Percentiles rank a stretch among this genome's conserved stretches.
Conservation (phyloP, 1,140 invertebrate species). For the Philopotamus ludificatus region DNA sequence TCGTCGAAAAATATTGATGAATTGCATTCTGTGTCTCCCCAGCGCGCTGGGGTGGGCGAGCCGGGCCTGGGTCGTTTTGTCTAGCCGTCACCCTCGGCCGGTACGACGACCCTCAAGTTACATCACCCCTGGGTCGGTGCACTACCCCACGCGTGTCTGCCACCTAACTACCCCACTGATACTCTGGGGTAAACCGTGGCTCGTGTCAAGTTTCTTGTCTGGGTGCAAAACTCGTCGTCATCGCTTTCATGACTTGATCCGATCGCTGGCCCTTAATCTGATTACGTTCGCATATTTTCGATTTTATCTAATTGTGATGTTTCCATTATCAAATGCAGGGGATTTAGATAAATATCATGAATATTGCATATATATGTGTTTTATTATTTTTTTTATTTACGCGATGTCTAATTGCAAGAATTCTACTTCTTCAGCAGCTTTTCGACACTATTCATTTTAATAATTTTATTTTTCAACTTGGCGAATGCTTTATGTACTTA, state of each 20-base stretch:
- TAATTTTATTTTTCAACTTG: no score
- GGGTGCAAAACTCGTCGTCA: background rate
- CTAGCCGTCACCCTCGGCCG: background rate
- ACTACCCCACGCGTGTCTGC: conserved; percentile 8
- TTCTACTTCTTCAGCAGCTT: no score
- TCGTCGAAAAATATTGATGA: conserved; percentile 38
- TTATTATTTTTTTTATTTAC: no score
- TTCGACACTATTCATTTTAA: no score
- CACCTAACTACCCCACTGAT: conserved; percentile 18
- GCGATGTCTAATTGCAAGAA: no score
- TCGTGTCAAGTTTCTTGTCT: conserved; percentile 30
- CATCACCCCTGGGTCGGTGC: background rate
- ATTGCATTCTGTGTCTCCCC: conserved; percentile 27
- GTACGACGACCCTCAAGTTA: background rate
- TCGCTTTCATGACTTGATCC: background rate
- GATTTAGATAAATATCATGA: no score
- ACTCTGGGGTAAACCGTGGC: conserved; percentile 1
- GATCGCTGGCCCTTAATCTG: background rate
- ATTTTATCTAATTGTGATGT: no score
- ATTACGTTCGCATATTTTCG: background rate
- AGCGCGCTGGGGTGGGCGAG: background rate
- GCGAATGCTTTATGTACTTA: no score
- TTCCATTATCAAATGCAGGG: no score
- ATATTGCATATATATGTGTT: no score
- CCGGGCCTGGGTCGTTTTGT: background rate